These are phyloP conservation scores for Drosophila miranda DNA, from an alignment of 1,140 invertebrate species.

Conservation along the genomic window DNA sequence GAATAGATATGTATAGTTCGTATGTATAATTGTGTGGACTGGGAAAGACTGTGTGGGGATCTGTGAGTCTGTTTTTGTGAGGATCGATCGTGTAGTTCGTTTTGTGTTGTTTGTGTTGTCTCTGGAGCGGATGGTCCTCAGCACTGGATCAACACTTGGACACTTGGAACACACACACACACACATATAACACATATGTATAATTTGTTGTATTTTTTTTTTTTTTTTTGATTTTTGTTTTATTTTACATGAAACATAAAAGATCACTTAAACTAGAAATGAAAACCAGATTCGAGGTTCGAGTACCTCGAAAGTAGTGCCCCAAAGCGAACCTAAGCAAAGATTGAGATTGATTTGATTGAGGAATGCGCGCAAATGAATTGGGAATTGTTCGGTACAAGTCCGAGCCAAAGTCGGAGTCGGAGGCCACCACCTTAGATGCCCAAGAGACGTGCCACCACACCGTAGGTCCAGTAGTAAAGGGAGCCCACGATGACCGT, in stretches of 20 bases:
- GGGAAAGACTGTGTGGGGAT: slow-evolving; percentile 5
- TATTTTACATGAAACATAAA: slow-evolving; percentile 54
- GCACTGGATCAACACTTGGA: slow-evolving; percentile 46
- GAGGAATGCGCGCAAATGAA: slow-evolving; percentile 46
- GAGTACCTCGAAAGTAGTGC: slow-evolving; percentile 38
- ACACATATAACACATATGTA: slow-evolving; percentile 13
- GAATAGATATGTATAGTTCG: slow-evolving; percentile 10
- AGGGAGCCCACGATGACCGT: slow-evolving; percentile 83
- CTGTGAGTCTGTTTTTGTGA: no score
- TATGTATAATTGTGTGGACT: slow-evolving; percentile 3
- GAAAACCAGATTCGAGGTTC: slow-evolving; percentile 28
- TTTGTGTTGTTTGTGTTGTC: slow-evolving; percentile 46
- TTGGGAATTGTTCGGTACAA: slow-evolving; percentile 4
- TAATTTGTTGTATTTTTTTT: slow-evolving; percentile 6
- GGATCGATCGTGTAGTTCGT: slow-evolving; percentile 7
- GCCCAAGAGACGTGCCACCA: slow-evolving; percentile 57
- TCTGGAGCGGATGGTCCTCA: slow-evolving; percentile 18
- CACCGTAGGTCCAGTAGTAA: slow-evolving; percentile 79
- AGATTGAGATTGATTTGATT: slow-evolving; percentile 18
- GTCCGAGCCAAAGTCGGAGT: no score
- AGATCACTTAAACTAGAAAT: slow-evolving; percentile 51
- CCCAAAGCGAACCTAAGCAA: slow-evolving; percentile 73
- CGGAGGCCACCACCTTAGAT: slow-evolving; percentile 24
- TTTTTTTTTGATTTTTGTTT: slow-evolving; percentile 35
- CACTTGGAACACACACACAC: slow-evolving; percentile 36